Evolutionary conservation across 2,113 vertebrate genomes (phyloP).

Genomic region (Tretioscincus oriximinensis): DNA sequence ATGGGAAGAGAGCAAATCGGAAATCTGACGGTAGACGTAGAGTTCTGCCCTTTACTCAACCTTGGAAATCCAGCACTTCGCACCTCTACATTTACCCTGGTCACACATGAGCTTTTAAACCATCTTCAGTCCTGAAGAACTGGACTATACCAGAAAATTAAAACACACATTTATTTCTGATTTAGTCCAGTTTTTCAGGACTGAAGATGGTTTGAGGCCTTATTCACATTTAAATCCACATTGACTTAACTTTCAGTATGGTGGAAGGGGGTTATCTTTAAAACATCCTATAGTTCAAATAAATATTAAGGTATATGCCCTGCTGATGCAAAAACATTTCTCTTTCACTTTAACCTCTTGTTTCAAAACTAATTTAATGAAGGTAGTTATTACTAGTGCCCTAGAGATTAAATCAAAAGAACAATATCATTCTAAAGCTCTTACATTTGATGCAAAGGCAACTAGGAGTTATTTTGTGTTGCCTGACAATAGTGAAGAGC

Average conservation of each 20-base stretch:
- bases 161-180: no score
- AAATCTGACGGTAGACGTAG: no score
- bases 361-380: conserved; percentile 10
- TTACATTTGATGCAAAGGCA: conserved; percentile 2
- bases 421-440: conserved; percentile 16
- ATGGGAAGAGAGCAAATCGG: no score
- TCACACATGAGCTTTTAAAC: no score
- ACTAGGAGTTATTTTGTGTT: conserved; percentile 45
- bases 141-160: not conserved
- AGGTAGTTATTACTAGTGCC: not conserved
- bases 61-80: no score
- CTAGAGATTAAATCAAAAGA: not conserved
- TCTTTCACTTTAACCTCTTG: not conserved
- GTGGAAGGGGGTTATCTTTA: not conserved
- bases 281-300: not conserved
- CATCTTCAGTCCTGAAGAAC: not conserved
- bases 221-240: not conserved
- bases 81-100: no score
- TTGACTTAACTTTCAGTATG: not conserved
- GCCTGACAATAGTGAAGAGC: conserved; percentile 51
- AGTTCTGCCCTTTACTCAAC: no score
- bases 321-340: not conserved
- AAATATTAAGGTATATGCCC: not conserved
- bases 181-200: no score
- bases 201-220: no score